Evolutionary conservation across 2,113 vertebrate species (phyloP).

Genomic region (Syrrhaptes paradoxus): DNA sequence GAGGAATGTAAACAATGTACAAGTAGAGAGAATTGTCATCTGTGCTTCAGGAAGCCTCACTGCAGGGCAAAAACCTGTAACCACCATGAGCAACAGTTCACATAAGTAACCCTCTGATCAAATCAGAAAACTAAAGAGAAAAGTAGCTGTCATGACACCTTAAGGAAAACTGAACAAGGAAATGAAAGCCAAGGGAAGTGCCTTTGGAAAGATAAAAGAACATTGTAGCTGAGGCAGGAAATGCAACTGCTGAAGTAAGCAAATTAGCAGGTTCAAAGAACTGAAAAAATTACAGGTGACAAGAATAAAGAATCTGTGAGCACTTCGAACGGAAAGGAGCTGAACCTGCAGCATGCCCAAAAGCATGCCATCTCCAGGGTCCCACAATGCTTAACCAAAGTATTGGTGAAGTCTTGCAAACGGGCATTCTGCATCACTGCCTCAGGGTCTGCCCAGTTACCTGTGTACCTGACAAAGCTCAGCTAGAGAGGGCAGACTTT

Average conservation of each 20-base stretch:
- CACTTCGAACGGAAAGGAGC: neutral
- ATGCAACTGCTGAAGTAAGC: neutral
- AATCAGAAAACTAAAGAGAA: neutral
- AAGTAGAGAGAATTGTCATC: neutral
- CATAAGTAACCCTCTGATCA: neutral
- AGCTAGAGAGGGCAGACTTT: neutral
- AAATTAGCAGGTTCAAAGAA: slow-evolving; percentile 10
- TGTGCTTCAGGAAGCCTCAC: neutral
- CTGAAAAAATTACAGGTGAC: neutral
- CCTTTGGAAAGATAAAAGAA: slow-evolving; percentile 3
- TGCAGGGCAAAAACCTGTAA: neutral
- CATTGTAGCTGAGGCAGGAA: neutral
- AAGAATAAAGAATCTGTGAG: neutral
- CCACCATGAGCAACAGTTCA: neutral
- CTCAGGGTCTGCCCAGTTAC: neutral
- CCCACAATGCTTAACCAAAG: neutral
- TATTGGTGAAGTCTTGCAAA: neutral
- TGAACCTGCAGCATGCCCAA: neutral
- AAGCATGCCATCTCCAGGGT: neutral
- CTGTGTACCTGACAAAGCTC: neutral
- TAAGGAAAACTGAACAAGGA: neutral
- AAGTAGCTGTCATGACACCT: neutral
- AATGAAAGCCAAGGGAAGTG: neutral
- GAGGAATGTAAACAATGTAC: neutral
- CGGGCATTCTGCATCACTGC: neutral